Base-by-base conservation (phyloP, 2,113 vertebrate genomes). In the Otocyon megalotis region DNA sequence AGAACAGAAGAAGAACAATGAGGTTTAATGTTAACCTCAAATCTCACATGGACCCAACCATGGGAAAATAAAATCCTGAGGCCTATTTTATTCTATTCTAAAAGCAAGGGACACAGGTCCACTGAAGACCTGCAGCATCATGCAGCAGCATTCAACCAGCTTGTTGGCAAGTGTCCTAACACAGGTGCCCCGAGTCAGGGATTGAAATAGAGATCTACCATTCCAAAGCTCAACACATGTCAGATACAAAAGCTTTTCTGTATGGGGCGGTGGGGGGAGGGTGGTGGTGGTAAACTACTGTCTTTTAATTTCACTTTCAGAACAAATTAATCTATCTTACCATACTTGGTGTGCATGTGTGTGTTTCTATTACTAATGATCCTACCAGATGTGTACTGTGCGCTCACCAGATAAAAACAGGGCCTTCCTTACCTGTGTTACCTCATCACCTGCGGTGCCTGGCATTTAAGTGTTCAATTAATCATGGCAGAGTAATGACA, bases 201-300 rank as follows among this genome's bases (percentile, higher is more conserved):
- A 60, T 19, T 69, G 20, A 76, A 22, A 86, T 2, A 48, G 71
- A 28, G 28, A 83, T 48, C 48, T 65, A 80, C 30, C 26, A 92
- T 24, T 67, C 35, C 28, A 58, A 92, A 71, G 63, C 3, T 63
- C 58, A 69, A 90, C 54, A 10, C 28, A 7, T 8, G 12, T 37
- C 48, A 76, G 69, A 86, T 12, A 86, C 24, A 35, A 58, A 80
- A 65, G 19, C 30, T 76, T 71, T 82, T 63, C 60, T 82, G 43
- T 69, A 43, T 43, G 43, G 54, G 54, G 54, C 32, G 0, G 1
- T 0, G 3, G 5, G 0, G 3, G 43, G 4, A 10, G 19, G 14
- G 26, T 8, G 12, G 26, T 1, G 43, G 43, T 6, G 43, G 67
- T 4, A 62, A 89, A 69, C 19, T 63, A 69, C 19, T 80, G 82